Conservation (phyloP, 2,888 invertebrate genomes). For the Spicauda simplicius region DNA sequence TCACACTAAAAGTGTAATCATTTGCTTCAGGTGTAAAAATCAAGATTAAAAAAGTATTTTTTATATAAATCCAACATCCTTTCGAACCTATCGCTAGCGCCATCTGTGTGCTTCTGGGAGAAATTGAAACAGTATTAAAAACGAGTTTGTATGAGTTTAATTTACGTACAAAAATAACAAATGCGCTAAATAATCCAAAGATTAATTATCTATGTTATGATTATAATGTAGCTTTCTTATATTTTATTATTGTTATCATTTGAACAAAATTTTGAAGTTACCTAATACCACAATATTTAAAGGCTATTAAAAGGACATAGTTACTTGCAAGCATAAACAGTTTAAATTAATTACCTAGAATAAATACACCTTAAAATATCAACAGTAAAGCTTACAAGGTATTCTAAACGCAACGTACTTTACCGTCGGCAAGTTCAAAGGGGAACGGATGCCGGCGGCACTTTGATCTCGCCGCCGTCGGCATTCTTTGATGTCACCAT, state of each 20-base stretch:
- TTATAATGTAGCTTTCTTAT: too few species aligned
- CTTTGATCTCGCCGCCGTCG: conserved; percentile 70
- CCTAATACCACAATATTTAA: too few species aligned
- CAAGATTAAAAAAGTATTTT: too few species aligned
- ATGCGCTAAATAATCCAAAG: too few species aligned
- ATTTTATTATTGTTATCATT: background rate
- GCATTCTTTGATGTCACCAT: conserved; percentile 53
- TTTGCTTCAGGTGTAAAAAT: too few species aligned
- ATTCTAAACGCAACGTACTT: conserved; percentile 41
- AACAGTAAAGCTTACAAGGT: conserved; percentile 22
- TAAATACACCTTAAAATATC: conserved; percentile 15
- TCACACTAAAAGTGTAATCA: too few species aligned
- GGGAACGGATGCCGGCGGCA: conserved; percentile 56
- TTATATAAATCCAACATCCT: too few species aligned
- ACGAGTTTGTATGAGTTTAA: background rate
- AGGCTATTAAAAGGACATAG: too few species aligned
- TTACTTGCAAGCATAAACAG: background rate
- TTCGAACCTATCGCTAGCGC: background rate
- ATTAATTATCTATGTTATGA: too few species aligned
- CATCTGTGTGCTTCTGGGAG: background rate
- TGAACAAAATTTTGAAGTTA: too few species aligned
- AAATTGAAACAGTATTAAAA: background rate
- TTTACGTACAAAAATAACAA: too few species aligned
- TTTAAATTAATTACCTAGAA: conserved; percentile 1
- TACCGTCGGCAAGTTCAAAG: conserved; percentile 65